phyloP scores from a whole-genome alignment of 2,888 invertebrate genomes.

The Dryobotodes eremita region DNA sequence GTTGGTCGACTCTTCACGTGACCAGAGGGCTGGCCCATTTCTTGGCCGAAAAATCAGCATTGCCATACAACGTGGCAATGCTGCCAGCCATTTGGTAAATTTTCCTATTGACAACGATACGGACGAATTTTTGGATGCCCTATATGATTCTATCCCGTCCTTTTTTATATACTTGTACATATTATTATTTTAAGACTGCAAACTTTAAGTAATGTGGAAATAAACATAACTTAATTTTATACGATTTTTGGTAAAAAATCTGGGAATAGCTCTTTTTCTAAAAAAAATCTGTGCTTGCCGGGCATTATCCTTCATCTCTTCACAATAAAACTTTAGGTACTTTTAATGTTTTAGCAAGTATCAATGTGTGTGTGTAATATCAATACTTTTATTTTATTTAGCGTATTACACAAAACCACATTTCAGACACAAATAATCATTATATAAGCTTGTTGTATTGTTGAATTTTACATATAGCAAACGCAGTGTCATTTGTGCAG shows the following conservation, averaged over 20 bases:
- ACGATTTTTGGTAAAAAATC: not conserved
- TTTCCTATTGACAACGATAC: too few relatives aligned
- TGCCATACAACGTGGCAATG: too few relatives aligned
- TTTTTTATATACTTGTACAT: too few relatives aligned
- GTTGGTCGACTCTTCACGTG: too few relatives aligned
- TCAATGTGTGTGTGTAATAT: not conserved
- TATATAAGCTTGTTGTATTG: not conserved
- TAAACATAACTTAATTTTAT: too few relatives aligned
- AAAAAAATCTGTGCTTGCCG: not conserved
- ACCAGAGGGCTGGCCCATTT: too few relatives aligned
- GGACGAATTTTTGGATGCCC: too few relatives aligned
- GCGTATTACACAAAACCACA: not conserved
- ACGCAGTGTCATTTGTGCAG: not conserved
- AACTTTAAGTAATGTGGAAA: too few relatives aligned
- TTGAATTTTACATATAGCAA: not conserved
- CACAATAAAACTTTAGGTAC: not conserved
- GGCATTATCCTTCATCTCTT: not conserved
- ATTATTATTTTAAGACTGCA: too few relatives aligned
- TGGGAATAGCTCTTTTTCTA: not conserved
- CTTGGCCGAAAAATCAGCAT: too few relatives aligned
- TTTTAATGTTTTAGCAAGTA: not conserved
- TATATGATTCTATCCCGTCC: too few relatives aligned
- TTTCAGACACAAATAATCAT: not conserved
- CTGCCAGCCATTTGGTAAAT: too few relatives aligned
- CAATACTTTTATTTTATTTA: not conserved